These are phyloP conservation scores for Sturmia bella DNA, from an alignment of 2,888 invertebrate genomes.

Conservation along the genomic window DNA sequence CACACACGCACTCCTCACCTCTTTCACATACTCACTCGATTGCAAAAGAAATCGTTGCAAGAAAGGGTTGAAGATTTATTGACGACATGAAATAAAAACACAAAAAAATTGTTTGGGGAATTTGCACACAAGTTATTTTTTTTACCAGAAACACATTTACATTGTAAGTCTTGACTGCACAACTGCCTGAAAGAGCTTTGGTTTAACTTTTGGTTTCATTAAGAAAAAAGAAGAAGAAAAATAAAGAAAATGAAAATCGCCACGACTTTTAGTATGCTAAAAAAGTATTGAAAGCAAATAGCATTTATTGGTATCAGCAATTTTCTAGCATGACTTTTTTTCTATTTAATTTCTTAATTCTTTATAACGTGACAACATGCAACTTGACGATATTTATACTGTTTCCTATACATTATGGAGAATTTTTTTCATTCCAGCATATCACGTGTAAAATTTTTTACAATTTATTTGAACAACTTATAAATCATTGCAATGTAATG, in stretches of 20 bases:
- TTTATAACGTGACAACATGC: conserved; percentile 82
- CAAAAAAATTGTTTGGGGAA: conserved; percentile 56
- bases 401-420: too few relatives aligned
- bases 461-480: too few relatives aligned
- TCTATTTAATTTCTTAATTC: conserved; percentile 59
- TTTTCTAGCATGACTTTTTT: conserved; percentile 68
- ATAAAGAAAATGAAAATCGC: conserved; percentile 21
- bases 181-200: conserved; percentile 38
- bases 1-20: not conserved
- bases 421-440: too few relatives aligned
- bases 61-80: conserved; percentile 81
- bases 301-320: conserved; percentile 75
- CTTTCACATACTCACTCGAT: conserved; percentile 6
- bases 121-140: conserved; percentile 55
- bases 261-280: conserved; percentile 38
- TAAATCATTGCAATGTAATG: too few relatives aligned
- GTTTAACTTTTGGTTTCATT: conserved; percentile 52
- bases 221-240: not conserved
- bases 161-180: conserved; percentile 45
- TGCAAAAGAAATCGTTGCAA: conserved; percentile 40
- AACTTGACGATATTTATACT: conserved; percentile 65
- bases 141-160: conserved; percentile 52
- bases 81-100: conserved; percentile 70
- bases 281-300: conserved; percentile 47
- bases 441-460: too few relatives aligned